phyloP scores from a whole-genome alignment of 2,113 vertebrate genomes.

The Proteles cristata region DNA sequence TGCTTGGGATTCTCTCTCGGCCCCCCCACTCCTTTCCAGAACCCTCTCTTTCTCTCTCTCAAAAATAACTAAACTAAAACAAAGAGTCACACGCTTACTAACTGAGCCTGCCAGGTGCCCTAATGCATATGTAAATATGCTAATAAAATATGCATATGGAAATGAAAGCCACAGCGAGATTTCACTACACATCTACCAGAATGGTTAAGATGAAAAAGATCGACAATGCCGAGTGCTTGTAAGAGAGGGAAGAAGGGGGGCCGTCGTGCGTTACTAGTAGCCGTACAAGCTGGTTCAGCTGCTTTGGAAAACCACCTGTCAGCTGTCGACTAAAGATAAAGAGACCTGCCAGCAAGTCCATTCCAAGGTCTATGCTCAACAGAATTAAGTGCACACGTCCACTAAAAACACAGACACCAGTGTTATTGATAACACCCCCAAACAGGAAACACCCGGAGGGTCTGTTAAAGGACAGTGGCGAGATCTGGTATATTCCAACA shows the following conservation, averaged over 20 bases:
- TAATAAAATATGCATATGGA: background rate
- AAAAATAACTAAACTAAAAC: too few relatives aligned
- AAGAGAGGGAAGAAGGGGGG: background rate
- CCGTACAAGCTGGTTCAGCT: background rate
- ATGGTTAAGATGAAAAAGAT: background rate
- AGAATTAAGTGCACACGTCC: background rate
- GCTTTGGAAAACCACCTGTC: background rate
- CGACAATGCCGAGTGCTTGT: background rate
- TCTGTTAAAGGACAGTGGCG: background rate
- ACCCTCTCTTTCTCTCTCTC: too few relatives aligned
- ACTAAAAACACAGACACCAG: background rate
- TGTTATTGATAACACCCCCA: background rate
- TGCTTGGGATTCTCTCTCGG: too few relatives aligned
- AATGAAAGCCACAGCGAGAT: background rate
- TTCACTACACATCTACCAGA: background rate
- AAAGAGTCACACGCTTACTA: background rate
- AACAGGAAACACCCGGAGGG: background rate
- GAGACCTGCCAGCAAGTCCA: background rate
- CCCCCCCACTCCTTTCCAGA: too few relatives aligned
- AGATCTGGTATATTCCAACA: background rate
- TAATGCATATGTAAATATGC: background rate
- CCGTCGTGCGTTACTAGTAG: background rate
- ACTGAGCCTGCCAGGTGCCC: background rate
- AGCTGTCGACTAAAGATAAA: background rate
- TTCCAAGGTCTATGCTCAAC: too few relatives aligned